phyloP scores from a whole-genome alignment of 2,797 vertebrate species.

The Gymnopithys bicolor region DNA sequence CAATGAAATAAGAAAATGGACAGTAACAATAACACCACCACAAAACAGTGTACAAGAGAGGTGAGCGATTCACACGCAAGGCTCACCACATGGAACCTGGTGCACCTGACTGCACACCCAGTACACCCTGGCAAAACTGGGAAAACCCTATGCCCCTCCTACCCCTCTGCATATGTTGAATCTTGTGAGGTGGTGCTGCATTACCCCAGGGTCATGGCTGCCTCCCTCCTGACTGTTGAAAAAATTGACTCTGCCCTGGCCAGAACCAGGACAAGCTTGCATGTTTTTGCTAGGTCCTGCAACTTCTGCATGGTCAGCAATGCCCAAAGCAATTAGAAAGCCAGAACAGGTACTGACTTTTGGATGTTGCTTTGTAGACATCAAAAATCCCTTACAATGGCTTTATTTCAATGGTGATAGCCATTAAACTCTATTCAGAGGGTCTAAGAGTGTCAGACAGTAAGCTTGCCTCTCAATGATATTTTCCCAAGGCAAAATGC shows the following conservation, averaged over 20 bases:
- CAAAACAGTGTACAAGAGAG: not conserved
- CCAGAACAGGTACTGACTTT: not conserved
- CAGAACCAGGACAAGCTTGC: not conserved
- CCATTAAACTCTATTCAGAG: not conserved
- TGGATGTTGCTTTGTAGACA: not conserved
- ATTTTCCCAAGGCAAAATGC: not conserved
- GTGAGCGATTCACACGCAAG: not conserved
- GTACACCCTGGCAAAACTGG: not conserved
- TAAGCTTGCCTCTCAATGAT: not conserved
- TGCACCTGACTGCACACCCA: not conserved
- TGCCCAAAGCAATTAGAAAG: not conserved
- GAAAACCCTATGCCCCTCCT: not conserved
- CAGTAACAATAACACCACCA: not conserved
- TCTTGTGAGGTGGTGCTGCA: not conserved
- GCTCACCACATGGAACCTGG: not conserved
- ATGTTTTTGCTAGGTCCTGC: not conserved
- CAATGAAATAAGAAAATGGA: not conserved
- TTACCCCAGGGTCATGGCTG: not conserved
- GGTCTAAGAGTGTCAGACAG: not conserved
- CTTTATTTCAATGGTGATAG: not conserved
- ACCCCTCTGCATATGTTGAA: rapidly evolving
- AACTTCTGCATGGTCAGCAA: not conserved
- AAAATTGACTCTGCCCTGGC: not conserved
- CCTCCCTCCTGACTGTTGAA: not conserved
- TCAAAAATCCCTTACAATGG: not conserved